Evolutionary conservation across 2,888 invertebrate genomes (phyloP).

Genomic region (Clepsis dumicolana): DNA sequence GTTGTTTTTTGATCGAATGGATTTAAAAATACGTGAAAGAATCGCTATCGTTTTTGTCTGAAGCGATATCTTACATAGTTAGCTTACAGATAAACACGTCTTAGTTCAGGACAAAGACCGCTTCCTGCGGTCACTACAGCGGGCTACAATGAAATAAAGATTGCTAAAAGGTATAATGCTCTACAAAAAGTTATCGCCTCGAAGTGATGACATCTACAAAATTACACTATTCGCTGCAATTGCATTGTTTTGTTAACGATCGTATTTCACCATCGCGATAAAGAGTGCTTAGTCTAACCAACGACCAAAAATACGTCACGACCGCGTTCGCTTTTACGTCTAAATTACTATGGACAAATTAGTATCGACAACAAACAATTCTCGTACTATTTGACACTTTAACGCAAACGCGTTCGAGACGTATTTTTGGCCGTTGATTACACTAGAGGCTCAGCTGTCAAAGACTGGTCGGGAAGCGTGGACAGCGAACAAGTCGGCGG

Average conservation of each 20-base stretch:
- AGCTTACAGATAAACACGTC: conserved; percentile 43
- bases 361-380: no score
- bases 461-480: not conserved
- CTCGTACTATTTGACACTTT: no score
- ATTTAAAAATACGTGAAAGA: not conserved
- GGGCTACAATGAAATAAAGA: conserved; percentile 18
- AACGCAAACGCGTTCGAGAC: no score
- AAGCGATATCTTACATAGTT: not conserved
- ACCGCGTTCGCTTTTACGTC: no score
- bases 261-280: conserved; percentile 3
- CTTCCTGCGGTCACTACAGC: conserved; percentile 59
- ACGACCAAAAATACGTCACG: no score
- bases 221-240: conserved; percentile 11
- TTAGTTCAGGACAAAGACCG: conserved; percentile 55
- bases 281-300: no score
- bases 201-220: conserved; percentile 20
- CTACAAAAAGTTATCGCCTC: conserved; percentile 21
- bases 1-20: no score
- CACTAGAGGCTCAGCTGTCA: no score
- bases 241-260: conserved; percentile 17
- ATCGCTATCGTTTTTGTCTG: not conserved
- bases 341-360: no score
- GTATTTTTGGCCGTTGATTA: no score
- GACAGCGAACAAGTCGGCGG: not conserved
- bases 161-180: conserved; percentile 5